Evolutionary conservation across 2,888 invertebrate species (phyloP), one percentile per base, ranked within the genome.

Genomic region (Drosophila neotestacea): DNA sequence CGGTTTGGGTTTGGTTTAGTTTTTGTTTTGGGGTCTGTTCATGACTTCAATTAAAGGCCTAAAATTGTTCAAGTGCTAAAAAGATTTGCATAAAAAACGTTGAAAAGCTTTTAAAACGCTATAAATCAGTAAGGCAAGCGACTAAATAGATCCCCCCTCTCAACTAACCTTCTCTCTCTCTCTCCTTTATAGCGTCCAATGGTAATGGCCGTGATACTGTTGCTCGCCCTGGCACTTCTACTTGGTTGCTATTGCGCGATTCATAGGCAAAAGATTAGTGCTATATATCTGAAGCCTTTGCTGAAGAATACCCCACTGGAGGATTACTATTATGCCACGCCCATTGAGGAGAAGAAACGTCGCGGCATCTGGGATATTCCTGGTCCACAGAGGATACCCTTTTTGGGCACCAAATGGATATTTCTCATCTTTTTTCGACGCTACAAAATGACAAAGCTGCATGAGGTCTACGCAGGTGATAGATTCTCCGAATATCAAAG

Each of bases 381-480:
- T 0, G 97, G 97, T 1, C 97, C 97, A 0, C 92, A 94, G 7
- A 91, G 95, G 0, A 85, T 97, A 44, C 97, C 97, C 0, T 92
- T 96, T 39, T 87, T 97, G 32, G 97, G 97, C 5, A 97, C 97
- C 4, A 94, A 95, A 60, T 97, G 97, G 97, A 94, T 96, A 56
- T 97, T 95, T 91, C 94, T 95, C 81, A 56, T 91, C 4, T 94
- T 93, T 81, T 90, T 90, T 75, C 81, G 85, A 1, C 94, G 94
- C 66, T 96, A 96, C 86, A 94, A 94, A 84, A 94, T 96, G 93
- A 95, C 95, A 75, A 95, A 96, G 90, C 93, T 97, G 47, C 97
- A 96, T 91, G 95, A 96, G 88, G 96, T 95, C 76, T 97, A 97
- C 92, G 94, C 94, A 93, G 96, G 96, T 96, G 92, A 93, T 90